Percentiles rank a stretch among this genome's conserved stretches.
Evolutionary conservation across 2,888 invertebrate genomes (phyloP).

Genomic region (Nezara viridula): DNA sequence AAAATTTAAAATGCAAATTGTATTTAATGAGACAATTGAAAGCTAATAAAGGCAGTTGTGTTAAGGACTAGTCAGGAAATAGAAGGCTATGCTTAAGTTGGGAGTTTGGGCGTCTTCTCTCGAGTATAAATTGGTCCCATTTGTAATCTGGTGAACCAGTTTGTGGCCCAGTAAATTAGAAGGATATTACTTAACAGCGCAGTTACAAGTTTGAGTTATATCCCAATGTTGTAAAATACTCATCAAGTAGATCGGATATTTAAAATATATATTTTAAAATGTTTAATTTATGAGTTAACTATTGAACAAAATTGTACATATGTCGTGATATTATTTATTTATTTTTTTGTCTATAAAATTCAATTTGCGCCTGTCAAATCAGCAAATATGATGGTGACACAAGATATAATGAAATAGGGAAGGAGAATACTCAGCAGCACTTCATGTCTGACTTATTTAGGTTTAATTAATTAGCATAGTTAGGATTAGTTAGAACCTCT

Average conservation of each 20-base stretch:
- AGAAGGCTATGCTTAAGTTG: not conserved
- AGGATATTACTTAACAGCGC: not conserved
- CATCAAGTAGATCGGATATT: not conserved
- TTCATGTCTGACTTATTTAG: no score
- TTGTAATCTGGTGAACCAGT: not conserved
- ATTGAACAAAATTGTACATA: no score
- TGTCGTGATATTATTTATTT: no score
- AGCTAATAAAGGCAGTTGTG: not conserved
- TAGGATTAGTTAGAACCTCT: no score
- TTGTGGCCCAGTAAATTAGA: slow-evolving; percentile 27
- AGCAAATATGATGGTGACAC: no score
- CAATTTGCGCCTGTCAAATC: no score
- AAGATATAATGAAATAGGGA: no score
- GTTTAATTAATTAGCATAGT: no score
- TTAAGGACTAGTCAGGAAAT: not conserved
- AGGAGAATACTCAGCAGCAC: no score
- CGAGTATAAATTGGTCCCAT: slow-evolving; percentile 20
- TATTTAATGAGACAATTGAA: not conserved
- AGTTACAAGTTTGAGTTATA: not conserved
- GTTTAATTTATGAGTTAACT: no score
- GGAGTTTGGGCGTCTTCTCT: not conserved
- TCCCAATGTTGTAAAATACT: not conserved
- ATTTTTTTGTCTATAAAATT: no score
- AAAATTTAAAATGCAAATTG: no score
- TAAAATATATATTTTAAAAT: not conserved